Percentiles rank a stretch among this genome's conserved stretches.
Conservation (phyloP, 2,113 vertebrate genomes). For the Vidua macroura region DNA sequence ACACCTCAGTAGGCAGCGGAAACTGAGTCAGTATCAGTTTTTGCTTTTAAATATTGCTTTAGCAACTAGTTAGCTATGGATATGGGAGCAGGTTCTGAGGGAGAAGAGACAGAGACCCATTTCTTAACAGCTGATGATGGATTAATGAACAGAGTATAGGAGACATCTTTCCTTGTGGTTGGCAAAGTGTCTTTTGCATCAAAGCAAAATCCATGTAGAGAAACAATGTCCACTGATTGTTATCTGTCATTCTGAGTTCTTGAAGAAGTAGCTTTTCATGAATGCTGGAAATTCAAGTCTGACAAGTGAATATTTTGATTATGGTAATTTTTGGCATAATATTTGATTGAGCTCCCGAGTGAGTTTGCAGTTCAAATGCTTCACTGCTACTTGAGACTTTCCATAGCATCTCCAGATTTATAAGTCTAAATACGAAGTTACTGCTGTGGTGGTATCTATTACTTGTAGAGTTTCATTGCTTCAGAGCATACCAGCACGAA, state of each 20-base stretch:
- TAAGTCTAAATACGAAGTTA: neutral
- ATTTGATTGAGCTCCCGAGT: neutral
- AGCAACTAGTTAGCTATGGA: neutral
- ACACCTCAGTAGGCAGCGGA: neutral
- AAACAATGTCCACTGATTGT: neutral
- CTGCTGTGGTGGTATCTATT: neutral
- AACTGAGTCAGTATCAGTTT: neutral
- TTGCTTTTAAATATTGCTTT: neutral
- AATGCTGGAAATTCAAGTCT: neutral
- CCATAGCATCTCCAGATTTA: neutral
- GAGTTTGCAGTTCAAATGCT: neutral
- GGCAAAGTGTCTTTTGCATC: neutral
- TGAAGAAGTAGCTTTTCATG: neutral
- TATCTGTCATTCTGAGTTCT: neutral
- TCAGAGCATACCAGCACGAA: neutral
- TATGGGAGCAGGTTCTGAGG: neutral
- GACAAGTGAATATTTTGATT: neutral
- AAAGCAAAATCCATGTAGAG: neutral
- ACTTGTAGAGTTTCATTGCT: neutral
- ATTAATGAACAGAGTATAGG: neutral
- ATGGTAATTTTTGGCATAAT: neutral
- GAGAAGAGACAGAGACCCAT: neutral
- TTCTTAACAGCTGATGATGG: neutral
- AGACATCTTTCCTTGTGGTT: neutral
- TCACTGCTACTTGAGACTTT: neutral